Conservation (phyloP, 2,797 vertebrate species). For the Pelobates cultripes region DNA sequence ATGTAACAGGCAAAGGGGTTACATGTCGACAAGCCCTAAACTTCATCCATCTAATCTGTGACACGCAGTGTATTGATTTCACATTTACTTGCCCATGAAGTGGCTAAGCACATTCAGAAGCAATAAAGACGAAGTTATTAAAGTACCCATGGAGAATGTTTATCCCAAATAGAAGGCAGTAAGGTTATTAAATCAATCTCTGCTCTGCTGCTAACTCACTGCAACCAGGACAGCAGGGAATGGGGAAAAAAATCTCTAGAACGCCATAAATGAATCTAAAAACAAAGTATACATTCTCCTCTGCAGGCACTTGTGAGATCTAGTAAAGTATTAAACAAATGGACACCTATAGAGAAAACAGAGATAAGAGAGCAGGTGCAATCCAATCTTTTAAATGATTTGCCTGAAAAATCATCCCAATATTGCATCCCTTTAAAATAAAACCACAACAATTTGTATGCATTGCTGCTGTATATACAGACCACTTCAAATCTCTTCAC, state of each 20-base stretch:
- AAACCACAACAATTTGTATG: too few relatives aligned
- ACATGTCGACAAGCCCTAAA: constrained; percentile 48
- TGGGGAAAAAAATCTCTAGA: constrained; percentile 13
- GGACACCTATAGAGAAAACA: background rate
- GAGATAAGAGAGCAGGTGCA: background rate
- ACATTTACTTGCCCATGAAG: constrained; percentile 38
- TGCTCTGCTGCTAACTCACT: constrained; percentile 38
- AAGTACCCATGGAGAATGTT: constrained; percentile 50
- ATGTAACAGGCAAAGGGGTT: constrained; percentile 31
- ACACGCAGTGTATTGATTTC: constrained; percentile 31
- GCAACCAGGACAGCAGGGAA: constrained; percentile 33
- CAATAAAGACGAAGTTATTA: constrained; percentile 44
- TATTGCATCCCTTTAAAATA: too few relatives aligned
- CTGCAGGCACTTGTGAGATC: background rate
- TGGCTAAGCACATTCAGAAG: background rate
- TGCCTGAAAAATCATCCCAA: too few relatives aligned
- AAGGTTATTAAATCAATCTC: constrained; percentile 55
- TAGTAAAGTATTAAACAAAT: background rate
- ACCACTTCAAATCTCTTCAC: too few relatives aligned
- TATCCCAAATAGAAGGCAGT: constrained; percentile 48
- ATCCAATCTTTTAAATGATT: too few relatives aligned
- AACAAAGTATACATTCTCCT: constrained; percentile 10
- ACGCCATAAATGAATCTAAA: constrained; percentile 17
- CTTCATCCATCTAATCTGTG: constrained; percentile 31
- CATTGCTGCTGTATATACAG: too few relatives aligned